Percentiles rank a stretch among this genome's conserved stretches.
Evolutionary conservation across 2,797 vertebrate species (phyloP).

Genomic region (Serranus cabrilla): DNA sequence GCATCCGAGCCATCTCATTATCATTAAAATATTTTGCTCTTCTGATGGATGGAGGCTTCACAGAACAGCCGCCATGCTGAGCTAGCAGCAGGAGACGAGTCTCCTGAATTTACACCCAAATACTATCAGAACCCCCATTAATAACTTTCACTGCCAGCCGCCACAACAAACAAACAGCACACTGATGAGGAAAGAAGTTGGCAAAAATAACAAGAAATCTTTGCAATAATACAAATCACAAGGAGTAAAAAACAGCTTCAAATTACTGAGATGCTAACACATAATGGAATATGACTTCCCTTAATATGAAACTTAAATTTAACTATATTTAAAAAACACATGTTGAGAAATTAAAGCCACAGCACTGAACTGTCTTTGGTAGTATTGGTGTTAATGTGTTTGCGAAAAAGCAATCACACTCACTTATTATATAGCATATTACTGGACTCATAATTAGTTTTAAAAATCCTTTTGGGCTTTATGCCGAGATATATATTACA

Average conservation of each 20-base stretch:
- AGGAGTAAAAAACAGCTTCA: background rate
- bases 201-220: no score
- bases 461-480: background rate
- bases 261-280: background rate
- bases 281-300: no score
- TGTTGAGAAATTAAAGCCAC: background rate
- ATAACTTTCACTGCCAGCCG: constrained; percentile 11
- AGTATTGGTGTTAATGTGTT: background rate
- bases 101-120: constrained; percentile 18
- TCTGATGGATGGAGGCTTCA: constrained; percentile 27
- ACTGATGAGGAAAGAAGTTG: background rate
- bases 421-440: background rate
- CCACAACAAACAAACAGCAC: background rate
- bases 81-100: constrained; percentile 17
- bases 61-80: constrained; percentile 26
- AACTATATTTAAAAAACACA: background rate
- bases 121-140: background rate
- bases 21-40: constrained; percentile 1
- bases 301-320: background rate
- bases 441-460: constrained; percentile 5
- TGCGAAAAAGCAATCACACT: background rate
- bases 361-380: background rate
- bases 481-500: background rate
- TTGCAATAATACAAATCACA: background rate
- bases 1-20: constrained; percentile 36